A percentile compares a stretch with the other conserved stretches of the same genome.
Conservation (phyloP, 2,888 invertebrate species). For the Chymomyza procnemis region DNA sequence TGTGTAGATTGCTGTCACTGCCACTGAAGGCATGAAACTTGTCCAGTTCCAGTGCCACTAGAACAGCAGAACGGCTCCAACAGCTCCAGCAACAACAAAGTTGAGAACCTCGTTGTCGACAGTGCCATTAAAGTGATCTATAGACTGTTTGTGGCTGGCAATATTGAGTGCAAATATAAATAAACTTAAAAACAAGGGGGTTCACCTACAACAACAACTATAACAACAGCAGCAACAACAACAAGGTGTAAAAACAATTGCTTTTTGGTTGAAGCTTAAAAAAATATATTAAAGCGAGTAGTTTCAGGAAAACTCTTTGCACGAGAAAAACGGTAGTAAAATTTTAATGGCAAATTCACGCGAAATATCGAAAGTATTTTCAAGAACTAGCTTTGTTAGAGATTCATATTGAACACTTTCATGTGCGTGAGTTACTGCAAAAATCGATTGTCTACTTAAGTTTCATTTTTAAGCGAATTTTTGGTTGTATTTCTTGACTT, state of each 20-base stretch:
- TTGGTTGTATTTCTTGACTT: too few relatives aligned
- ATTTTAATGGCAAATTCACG: neutral
- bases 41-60: conserved; percentile 10
- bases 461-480: too few relatives aligned
- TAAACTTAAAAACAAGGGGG: neutral
- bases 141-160: conserved; percentile 18
- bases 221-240: too few relatives aligned
- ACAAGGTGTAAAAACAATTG: neutral
- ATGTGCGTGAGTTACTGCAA: neutral
- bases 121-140: conserved; percentile 19
- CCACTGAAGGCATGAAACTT: conserved; percentile 2
- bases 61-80: conserved; percentile 5
- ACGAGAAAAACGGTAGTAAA: neutral
- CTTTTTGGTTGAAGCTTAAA: neutral
- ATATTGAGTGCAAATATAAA: conserved; percentile 15
- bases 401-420: too few relatives aligned
- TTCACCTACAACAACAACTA: neutral
- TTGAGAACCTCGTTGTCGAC: neutral
- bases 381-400: too few relatives aligned
- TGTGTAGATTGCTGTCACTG: neutral
- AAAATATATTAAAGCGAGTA: neutral
- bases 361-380: too few relatives aligned
- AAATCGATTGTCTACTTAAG: neutral
- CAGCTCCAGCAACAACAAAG: conserved; percentile 19
- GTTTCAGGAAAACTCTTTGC: neutral